phyloP scores from a whole-genome alignment of 2,888 invertebrate species.

The Pasiphila rectangulata region DNA sequence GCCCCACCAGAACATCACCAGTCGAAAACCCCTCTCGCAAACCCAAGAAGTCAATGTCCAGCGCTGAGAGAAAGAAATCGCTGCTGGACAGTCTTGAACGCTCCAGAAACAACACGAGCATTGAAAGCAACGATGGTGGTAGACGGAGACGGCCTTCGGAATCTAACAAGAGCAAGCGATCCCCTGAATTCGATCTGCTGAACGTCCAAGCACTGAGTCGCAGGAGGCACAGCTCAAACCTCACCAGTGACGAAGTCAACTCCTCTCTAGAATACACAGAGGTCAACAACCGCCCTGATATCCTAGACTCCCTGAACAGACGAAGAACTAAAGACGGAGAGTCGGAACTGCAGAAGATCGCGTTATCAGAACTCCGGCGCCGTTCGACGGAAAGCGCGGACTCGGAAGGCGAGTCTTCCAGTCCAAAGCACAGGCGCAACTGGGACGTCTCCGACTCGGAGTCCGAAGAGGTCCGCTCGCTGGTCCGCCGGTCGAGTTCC shows the following conservation, averaged over 20 bases:
- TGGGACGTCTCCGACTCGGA: conserved; percentile 83
- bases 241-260: conserved; percentile 75
- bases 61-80: conserved; percentile 74
- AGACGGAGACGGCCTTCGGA: conserved; percentile 67
- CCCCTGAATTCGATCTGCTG: conserved; percentile 71
- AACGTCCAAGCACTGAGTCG: conserved; percentile 68
- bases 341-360: conserved; percentile 65
- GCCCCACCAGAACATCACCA: conserved; percentile 62
- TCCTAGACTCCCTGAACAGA: conserved; percentile 66
- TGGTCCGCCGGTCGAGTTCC: conserved; percentile 83
- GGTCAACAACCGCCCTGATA: conserved; percentile 73
- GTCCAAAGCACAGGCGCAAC: conserved; percentile 62
- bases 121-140: conserved; percentile 69
- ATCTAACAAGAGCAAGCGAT: conserved; percentile 66
- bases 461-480: conserved; percentile 82
- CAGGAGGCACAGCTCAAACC: conserved; percentile 70
- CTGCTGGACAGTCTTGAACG: conserved; percentile 73
- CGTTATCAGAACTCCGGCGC: conserved; percentile 63
- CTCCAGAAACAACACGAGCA: conserved; percentile 72
- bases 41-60: conserved; percentile 76
- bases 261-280: conserved; percentile 75
- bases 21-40: conserved; percentile 65
- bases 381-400: conserved; percentile 71
- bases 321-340: conserved; percentile 58
- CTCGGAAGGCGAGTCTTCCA: conserved; percentile 62